Evolutionary conservation across 2,888 invertebrate genomes (phyloP), one percentile per base, ranked within the genome.

Genomic region (Napeogenes inachia): DNA sequence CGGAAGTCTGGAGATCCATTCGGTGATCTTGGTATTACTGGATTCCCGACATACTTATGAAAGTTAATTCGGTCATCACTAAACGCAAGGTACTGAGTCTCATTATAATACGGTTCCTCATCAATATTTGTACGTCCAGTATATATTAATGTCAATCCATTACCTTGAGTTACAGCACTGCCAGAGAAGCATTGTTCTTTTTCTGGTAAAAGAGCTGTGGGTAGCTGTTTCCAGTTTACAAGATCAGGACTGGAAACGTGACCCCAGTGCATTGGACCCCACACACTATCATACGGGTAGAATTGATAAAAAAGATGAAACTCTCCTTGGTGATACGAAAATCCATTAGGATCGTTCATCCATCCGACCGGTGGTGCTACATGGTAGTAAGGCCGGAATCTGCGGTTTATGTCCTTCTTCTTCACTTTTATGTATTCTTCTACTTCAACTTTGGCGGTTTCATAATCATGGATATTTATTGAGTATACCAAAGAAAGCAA

Each of bases 341-440:
- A 89, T 8, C 92, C 92, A 65, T 92, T 92, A 0, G 92, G 92
- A 62, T 92, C 92, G 69, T 92, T 92, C 75, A 92, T 87, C 92
- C 92, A 92, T 12, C 91, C 91, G 0, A 88, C 85, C 0, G 89
- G 90, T 0, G 85, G 84, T 0, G 79, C 74, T 4, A 89, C 78
- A 67, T 91, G 90, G 65, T 89, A 90, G 2, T 81, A 81, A 4
- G 80, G 76, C 63, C 85, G 76, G 67, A 80, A 90, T 32, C 87
- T 76, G 2, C 75, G 80, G 59, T 87, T 84, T 8, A 90, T 81
- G 6, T 84, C 78, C 4, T 68, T 56, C 61, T 75, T 82, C 66
- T 83, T 85, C 8, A 73, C 71, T 57, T 75, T 70, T 50, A 89
- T 87, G 54, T 87, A 89, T n/a, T 80, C 75, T 70, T 85, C 87